These are phyloP conservation scores for Psix sp. DNA, from an alignment of 1,140 invertebrate genomes.

Conservation along the genomic window DNA sequence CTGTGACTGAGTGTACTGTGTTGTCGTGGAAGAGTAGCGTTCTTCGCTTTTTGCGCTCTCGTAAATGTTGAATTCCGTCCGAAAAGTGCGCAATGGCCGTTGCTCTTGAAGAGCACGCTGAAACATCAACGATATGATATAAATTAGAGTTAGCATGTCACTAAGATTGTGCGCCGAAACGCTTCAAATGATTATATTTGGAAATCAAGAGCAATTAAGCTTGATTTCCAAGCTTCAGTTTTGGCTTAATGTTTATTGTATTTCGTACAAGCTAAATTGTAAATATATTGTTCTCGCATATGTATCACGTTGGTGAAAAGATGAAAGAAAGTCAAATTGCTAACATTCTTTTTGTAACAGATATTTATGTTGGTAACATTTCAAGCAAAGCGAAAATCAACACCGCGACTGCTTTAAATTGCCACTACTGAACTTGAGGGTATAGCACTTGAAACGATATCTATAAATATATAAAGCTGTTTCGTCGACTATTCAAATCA, in stretches of 20 bases:
- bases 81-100: constrained; percentile 84
- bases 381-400: too few species aligned
- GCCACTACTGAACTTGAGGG: constrained; percentile 1
- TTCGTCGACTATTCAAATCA: too few species aligned
- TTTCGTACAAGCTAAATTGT: too few species aligned
- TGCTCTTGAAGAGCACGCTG: constrained; percentile 83
- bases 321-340: too few species aligned
- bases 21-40: constrained; percentile 79
- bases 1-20: constrained; percentile 78
- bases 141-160: constrained; percentile 65
- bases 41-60: constrained; percentile 82
- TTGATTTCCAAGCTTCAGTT: too few species aligned
- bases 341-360: too few species aligned
- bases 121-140: constrained; percentile 68
- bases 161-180: constrained; percentile 27
- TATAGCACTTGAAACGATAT: constrained; percentile 1
- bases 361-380: too few species aligned
- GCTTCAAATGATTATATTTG: constrained; percentile 20
- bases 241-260: too few species aligned
- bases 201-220: constrained; percentile 22
- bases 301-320: too few species aligned
- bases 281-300: too few species aligned
- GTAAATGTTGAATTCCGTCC: constrained; percentile 86
- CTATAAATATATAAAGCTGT: constrained; percentile 1
- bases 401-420: not conserved